phyloP scores from a whole-genome alignment of 2,797 vertebrate genomes.

The Parauchenoglanis punctatus region DNA sequence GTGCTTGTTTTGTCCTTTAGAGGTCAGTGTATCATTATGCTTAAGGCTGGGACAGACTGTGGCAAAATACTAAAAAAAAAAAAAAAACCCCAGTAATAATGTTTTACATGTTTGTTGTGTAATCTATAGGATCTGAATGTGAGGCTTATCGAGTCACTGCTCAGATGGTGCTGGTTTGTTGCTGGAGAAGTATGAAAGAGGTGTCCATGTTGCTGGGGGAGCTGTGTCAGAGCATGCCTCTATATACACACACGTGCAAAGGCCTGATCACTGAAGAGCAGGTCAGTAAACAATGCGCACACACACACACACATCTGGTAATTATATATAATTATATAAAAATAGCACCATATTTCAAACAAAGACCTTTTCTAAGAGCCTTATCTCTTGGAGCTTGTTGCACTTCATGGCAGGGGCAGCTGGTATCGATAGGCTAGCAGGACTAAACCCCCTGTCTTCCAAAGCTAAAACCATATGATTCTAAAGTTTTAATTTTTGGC shows the following conservation, averaged over 20 bases:
- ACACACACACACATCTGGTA: conserved; percentile 3
- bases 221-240: conserved; percentile 86
- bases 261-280: conserved; percentile 85
- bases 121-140: conserved; percentile 54
- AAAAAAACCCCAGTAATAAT: neutral
- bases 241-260: conserved; percentile 60
- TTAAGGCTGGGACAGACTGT: neutral
- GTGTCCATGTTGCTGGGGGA: conserved; percentile 89
- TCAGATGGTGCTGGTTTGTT: conserved; percentile 95
- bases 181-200: conserved; percentile 98
- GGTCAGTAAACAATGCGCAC: conserved; percentile 71
- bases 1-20: conserved; percentile 56
- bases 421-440: neutral
- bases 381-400: conserved; percentile 35
- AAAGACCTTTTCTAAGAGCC: conserved; percentile 29
- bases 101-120: conserved; percentile 8
- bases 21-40: conserved; percentile 63
- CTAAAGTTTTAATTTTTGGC: neutral
- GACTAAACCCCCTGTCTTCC: neutral
- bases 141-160: conserved; percentile 88
- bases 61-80: neutral
- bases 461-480: neutral
- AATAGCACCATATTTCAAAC: conserved; percentile 30
- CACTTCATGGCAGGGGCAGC: neutral
- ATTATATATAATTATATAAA: conserved; percentile 39